Conservation (phyloP, 1,140 invertebrate species). For the Teleogryllus occipitalis region DNA sequence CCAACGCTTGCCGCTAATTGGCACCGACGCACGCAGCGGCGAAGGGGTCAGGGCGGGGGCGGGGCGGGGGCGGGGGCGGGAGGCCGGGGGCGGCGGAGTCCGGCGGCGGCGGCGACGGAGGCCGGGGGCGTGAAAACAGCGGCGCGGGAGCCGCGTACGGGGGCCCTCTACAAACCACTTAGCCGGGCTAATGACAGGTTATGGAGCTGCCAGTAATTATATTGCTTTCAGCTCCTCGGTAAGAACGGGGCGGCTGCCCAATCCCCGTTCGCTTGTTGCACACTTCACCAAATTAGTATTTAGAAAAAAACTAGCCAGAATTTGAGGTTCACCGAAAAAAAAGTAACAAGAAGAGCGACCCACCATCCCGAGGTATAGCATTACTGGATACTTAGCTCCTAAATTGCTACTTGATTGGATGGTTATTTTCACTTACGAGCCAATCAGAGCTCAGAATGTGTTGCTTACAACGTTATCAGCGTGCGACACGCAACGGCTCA, state of each 20-base stretch:
- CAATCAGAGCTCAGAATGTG: neutral
- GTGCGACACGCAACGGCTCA: neutral
- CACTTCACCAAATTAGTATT: conserved; percentile 5
- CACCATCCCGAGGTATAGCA: neutral
- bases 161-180: neutral
- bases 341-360: neutral
- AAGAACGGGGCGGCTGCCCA: neutral
- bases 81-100: too few species aligned
- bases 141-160: neutral
- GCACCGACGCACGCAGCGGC: too few species aligned
- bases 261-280: neutral
- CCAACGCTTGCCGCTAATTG: too few species aligned
- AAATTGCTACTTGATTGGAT: conserved; percentile 1
- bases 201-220: neutral
- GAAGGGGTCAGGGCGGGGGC: neutral
- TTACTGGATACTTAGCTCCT: neutral
- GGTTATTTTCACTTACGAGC: conserved; percentile 4
- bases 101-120: too few species aligned
- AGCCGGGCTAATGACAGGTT: neutral
- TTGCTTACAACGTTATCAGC: conserved; percentile 4
- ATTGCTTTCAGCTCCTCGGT: neutral
- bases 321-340: neutral
- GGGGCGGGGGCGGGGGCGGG: too few species aligned
- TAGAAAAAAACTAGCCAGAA: neutral
- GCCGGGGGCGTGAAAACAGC: neutral